These are phyloP conservation scores for Argyrosomus regius DNA, from an alignment of 2,797 vertebrate species.

Conservation along the genomic window DNA sequence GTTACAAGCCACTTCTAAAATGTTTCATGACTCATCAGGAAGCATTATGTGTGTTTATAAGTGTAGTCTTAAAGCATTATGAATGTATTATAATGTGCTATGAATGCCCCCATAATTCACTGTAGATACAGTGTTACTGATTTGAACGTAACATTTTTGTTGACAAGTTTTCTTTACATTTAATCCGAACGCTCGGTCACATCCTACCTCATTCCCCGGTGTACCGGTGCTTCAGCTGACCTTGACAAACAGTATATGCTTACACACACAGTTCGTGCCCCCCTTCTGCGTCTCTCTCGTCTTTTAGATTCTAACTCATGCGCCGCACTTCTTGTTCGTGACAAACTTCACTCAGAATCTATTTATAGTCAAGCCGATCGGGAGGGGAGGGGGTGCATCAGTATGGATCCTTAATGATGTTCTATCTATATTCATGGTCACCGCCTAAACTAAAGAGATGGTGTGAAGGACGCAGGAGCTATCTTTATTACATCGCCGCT, in stretches of 20 bases:
- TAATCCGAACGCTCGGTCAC: not conserved
- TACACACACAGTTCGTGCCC: conserved; percentile 14
- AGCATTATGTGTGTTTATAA: no score
- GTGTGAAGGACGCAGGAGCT: conserved; percentile 35
- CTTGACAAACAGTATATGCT: conserved; percentile 38
- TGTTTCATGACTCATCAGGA: no score
- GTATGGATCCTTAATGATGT: conserved; percentile 54
- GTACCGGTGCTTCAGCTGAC: conserved; percentile 19
- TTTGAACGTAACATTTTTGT: not conserved
- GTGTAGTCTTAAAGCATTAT: no score
- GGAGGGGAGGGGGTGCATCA: conserved; percentile 24
- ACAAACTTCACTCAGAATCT: conserved; percentile 56
- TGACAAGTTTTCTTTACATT: not conserved
- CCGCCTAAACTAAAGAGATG: conserved; percentile 25
- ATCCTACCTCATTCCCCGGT: not conserved
- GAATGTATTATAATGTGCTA: no score
- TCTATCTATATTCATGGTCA: conserved; percentile 68
- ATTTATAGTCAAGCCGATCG: conserved; percentile 55
- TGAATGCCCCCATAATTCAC: no score
- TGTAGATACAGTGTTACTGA: no score
- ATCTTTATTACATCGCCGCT: conserved; percentile 22
- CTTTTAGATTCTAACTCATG: conserved; percentile 40
- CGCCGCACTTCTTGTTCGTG: conserved; percentile 34
- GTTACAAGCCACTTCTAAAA: no score
- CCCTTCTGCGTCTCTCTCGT: conserved; percentile 29